A percentile compares a stretch with the other conserved stretches of the same genome.
phyloP scores from a whole-genome alignment of 37 sponge, comb jelly and placozoan genomes.

The Cliona cf. orientalis region DNA sequence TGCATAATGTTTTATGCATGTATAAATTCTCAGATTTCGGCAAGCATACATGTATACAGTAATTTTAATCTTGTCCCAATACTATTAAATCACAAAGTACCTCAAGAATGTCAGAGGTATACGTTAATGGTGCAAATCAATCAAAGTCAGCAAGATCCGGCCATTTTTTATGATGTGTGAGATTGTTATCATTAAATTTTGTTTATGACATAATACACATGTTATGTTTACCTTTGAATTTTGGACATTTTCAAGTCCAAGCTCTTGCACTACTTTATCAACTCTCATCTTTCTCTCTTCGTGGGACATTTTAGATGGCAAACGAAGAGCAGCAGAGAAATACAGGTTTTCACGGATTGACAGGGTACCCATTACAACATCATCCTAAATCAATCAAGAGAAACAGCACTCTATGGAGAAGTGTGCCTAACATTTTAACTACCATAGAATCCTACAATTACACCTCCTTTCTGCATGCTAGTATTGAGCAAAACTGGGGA shows the following conservation, averaged over 20 bases:
- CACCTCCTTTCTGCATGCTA: no score
- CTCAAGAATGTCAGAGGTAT: no score
- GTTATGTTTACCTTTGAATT: constrained; percentile 36
- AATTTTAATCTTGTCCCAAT: no score
- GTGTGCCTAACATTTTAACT: no score
- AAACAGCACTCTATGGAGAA: no score
- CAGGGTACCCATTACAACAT: constrained; percentile 84
- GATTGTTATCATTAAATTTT: not conserved
- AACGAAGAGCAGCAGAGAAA: constrained; percentile 86
- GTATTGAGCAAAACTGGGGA: no score
- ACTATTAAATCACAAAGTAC: no score
- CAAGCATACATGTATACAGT: no score
- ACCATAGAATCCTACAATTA: no score
- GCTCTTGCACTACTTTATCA: constrained; percentile 70
- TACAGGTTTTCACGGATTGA: constrained; percentile 82
- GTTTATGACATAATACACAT: not conserved
- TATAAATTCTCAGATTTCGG: no score
- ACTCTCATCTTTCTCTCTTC: constrained; percentile 68
- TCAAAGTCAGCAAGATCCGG: not conserved
- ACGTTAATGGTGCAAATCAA: not conserved
- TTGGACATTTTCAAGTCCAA: constrained; percentile 58
- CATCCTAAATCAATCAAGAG: no score
- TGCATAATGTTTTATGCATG: no score
- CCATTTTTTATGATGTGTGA: not conserved
- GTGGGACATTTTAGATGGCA: constrained; percentile 38